These are phyloP conservation scores for Python bivittatus DNA, from an alignment of 2,113 vertebrate genomes.

Conservation along the genomic window DNA sequence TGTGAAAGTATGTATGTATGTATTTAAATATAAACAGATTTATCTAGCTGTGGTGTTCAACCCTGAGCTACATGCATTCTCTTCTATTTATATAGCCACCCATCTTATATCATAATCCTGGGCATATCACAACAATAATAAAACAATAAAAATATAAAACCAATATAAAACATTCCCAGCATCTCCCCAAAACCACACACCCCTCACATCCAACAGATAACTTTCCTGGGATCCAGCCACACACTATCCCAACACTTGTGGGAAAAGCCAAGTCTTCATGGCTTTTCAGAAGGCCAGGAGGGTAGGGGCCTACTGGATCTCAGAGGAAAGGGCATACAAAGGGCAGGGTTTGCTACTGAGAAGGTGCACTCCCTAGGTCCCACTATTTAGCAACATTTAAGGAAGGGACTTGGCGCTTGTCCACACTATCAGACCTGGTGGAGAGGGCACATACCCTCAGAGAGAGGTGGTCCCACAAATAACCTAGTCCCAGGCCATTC, in stretches of 20 bases:
- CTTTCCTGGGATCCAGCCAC: not conserved
- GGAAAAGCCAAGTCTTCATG: not conserved
- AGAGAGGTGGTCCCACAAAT: not conserved
- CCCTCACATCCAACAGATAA: not conserved
- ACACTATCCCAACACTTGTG: not conserved
- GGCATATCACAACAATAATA: not conserved
- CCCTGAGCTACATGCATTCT: not conserved
- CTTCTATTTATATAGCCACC: not conserved
- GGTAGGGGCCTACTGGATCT: not conserved
- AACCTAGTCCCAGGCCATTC: not conserved
- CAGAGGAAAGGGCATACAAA: not conserved
- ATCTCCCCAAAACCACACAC: not conserved
- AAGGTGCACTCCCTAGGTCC: not conserved
- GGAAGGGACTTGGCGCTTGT: not conserved
- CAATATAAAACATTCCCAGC: not conserved
- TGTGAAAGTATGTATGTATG: not conserved
- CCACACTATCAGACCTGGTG: too few relatives aligned
- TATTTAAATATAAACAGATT: not conserved
- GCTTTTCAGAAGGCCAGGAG: not conserved
- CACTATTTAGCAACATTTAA: not conserved
- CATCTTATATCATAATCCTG: not conserved
- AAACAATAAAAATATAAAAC: not conserved
- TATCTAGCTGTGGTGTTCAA: not conserved
- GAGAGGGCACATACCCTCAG: not conserved
- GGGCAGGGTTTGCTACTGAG: not conserved